Evolutionary conservation across 1,140 invertebrate species (phyloP).

Genomic region (Zaprionus gabonicus): DNA sequence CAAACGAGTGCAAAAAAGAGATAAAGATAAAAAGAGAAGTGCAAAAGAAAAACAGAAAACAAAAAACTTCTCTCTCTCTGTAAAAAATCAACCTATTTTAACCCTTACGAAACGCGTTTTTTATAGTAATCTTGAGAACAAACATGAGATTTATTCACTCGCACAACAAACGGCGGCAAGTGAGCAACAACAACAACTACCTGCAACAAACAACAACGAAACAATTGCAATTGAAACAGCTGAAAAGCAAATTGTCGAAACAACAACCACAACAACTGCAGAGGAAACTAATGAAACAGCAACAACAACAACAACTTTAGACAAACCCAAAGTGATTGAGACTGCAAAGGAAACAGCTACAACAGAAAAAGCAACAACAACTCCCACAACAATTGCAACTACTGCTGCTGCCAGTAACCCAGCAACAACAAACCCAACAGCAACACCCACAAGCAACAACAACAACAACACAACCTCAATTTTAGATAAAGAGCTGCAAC

Average conservation of each 20-base stretch:
- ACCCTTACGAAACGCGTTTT: slow-evolving; percentile 68
- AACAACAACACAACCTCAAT: slow-evolving; percentile 28
- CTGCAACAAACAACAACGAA: slow-evolving; percentile 41
- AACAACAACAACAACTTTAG: slow-evolving; percentile 39
- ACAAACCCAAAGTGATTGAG: slow-evolving; percentile 48
- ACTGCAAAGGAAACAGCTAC: slow-evolving; percentile 44
- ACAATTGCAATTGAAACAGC: slow-evolving; percentile 28
- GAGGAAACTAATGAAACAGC: slow-evolving; percentile 14
- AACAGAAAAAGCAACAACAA: slow-evolving; percentile 21
- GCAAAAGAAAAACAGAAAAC: neutral
- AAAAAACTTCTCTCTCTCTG: slow-evolving; percentile 7
- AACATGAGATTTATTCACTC: slow-evolving; percentile 93
- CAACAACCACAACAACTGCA: slow-evolving; percentile 29
- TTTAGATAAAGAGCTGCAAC: slow-evolving; percentile 36
- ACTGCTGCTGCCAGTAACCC: slow-evolving; percentile 38
- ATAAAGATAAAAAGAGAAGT: slow-evolving; percentile 1
- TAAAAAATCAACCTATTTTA: slow-evolving; percentile 22
- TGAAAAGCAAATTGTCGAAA: slow-evolving; percentile 31
- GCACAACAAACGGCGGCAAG: slow-evolving; percentile 86
- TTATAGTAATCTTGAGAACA: slow-evolving; percentile 94
- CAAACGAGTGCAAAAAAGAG: slow-evolving; percentile 70
- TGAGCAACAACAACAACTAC: slow-evolving; percentile 66
- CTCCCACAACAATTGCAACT: slow-evolving; percentile 29
- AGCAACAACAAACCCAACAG: slow-evolving; percentile 36
- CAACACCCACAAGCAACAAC: slow-evolving; percentile 27